These are phyloP conservation scores for Geotrupes spiniger DNA, from an alignment of 2,888 invertebrate species.

Conservation along the genomic window DNA sequence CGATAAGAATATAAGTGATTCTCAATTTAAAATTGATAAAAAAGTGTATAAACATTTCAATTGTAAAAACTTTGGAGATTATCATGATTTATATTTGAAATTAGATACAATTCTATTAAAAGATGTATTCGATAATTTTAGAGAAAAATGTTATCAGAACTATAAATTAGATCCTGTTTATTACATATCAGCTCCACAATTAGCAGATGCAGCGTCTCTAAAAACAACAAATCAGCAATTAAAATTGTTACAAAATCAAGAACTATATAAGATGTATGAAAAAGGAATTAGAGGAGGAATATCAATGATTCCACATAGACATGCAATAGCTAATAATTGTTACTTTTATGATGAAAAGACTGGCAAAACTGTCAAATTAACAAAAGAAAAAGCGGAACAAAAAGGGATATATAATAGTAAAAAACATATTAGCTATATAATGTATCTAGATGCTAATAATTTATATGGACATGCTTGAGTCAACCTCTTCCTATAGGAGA, in stretches of 20 bases:
- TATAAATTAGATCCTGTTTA: slow-evolving; percentile 19
- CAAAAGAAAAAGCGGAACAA: slow-evolving; percentile 12
- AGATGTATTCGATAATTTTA: slow-evolving; percentile 19
- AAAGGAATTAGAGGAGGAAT: slow-evolving; percentile 10
- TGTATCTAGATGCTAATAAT: slow-evolving; percentile 12
- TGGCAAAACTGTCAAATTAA: slow-evolving; percentile 11
- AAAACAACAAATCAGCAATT: slow-evolving; percentile 5
- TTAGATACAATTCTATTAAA: slow-evolving; percentile 17
- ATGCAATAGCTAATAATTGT: slow-evolving; percentile 12
- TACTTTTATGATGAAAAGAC: slow-evolving; percentile 13
- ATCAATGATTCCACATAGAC: slow-evolving; percentile 10
- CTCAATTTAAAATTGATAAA: slow-evolving; percentile 9
- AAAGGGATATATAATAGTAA: slow-evolving; percentile 14
- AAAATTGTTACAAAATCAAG: slow-evolving; percentile 7
- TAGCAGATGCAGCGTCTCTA: slow-evolving; percentile 7
- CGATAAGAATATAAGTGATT: slow-evolving; percentile 13
- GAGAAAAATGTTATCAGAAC: slow-evolving; percentile 10
- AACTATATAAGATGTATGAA: slow-evolving; percentile 13
- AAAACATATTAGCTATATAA: slow-evolving; percentile 11
- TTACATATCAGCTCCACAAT: slow-evolving; percentile 9
- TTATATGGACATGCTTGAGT: slow-evolving; percentile 10
- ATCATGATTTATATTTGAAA: slow-evolving; percentile 19
- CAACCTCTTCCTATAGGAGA: slow-evolving; percentile 9
- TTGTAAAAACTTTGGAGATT: slow-evolving; percentile 18
- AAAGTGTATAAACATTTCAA: slow-evolving; percentile 18